Evolutionary conservation across 2,113 vertebrate species (phyloP).

Genomic region (Poecilia latipinna): DNA sequence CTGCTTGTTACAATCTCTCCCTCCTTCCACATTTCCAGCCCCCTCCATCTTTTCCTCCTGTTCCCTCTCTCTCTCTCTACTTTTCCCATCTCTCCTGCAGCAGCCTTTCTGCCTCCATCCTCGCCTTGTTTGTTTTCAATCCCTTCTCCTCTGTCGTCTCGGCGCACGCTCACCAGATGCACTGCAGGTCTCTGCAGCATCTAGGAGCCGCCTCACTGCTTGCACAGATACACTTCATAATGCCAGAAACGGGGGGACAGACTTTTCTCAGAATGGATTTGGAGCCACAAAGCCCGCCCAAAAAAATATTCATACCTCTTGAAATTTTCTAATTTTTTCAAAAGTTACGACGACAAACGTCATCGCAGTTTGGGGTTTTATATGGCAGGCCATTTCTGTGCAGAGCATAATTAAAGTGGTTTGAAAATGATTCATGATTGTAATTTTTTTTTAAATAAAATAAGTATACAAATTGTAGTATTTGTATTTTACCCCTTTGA

Average conservation of each 20-base stretch:
- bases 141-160: slow-evolving; percentile 21
- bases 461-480: too few species aligned
- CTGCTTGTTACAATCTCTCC: slow-evolving; percentile 74
- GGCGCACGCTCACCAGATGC: slow-evolving; percentile 44
- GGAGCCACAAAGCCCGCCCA: background rate
- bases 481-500: too few species aligned
- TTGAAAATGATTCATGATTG: too few species aligned
- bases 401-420: background rate
- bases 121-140: slow-evolving; percentile 19
- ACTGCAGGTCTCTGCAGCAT: slow-evolving; percentile 65
- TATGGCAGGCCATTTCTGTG: background rate
- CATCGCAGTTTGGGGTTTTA: background rate
- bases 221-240: slow-evolving; percentile 31
- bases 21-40: slow-evolving; percentile 42
- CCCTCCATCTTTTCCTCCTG: slow-evolving; percentile 45
- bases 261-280: background rate
- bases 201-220: slow-evolving; percentile 48
- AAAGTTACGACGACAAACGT: background rate
- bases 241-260: background rate
- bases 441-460: too few species aligned
- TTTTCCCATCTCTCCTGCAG: slow-evolving; percentile 51
- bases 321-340: background rate
- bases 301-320: background rate
- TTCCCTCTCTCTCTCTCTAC: slow-evolving; percentile 32
- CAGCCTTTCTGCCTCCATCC: slow-evolving; percentile 47